phyloP scores from a whole-genome alignment of 1,140 invertebrate genomes.

The Euwallacea fornicatus region DNA sequence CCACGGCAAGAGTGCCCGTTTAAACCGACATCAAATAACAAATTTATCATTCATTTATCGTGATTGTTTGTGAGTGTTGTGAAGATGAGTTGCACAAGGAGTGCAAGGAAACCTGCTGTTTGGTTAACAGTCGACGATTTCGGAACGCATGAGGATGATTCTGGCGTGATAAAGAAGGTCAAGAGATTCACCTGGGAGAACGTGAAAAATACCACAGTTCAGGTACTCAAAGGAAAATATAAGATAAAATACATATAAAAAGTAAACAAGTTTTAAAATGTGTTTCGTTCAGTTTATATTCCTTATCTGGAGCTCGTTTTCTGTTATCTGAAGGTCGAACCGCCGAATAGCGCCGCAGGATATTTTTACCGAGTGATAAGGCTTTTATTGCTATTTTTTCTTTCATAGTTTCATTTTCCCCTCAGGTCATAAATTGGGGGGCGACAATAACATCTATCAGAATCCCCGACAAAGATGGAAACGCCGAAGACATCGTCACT shows the following conservation, averaged over 20 bases:
- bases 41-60: no score
- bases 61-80: neutral
- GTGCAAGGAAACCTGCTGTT: conserved; percentile 9
- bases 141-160: conserved; percentile 22
- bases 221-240: conserved; percentile 7
- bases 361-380: no score
- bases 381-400: neutral
- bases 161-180: conserved; percentile 7
- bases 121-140: conserved; percentile 43
- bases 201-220: conserved; percentile 54
- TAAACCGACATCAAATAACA: no score
- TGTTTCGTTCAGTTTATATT: neutral
- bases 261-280: conserved; percentile 1
- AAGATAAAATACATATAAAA: no score
- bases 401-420: neutral
- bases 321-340: no score
- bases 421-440: conserved; percentile 71
- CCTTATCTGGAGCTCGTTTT: no score
- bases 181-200: conserved; percentile 50
- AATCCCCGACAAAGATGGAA: conserved; percentile 70
- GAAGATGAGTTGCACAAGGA: conserved; percentile 10
- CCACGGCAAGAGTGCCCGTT: no score
- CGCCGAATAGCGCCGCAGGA: no score
- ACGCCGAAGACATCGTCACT: conserved; percentile 69
- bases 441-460: conserved; percentile 74